Evolutionary conservation across 2,888 invertebrate species (phyloP).

Genomic region (Adelphocoris suturalis): DNA sequence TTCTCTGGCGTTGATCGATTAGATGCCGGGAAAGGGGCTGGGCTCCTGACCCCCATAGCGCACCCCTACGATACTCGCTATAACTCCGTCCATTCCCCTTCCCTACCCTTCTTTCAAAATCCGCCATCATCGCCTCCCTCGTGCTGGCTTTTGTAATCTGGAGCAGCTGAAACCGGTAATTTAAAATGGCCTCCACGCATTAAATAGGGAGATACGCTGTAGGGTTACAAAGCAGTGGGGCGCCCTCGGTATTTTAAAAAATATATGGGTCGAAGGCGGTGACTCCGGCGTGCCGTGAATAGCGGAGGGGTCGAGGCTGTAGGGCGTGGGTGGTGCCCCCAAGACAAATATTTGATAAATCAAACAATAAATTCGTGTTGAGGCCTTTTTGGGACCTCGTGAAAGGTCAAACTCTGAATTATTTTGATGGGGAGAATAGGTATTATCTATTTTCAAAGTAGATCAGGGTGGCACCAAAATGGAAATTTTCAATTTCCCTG

Average conservation of each 20-base stretch:
- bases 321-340: not conserved
- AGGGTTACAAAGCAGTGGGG: slow-evolving; percentile 4
- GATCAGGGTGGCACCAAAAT: too few species aligned
- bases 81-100: not conserved
- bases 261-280: slow-evolving; percentile 44
- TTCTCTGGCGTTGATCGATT: not conserved
- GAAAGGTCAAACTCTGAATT: too few species aligned
- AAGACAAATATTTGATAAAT: not conserved
- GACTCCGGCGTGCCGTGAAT: not conserved
- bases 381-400: not conserved
- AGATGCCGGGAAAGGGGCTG: slow-evolving; percentile 30
- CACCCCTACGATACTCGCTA: slow-evolving; percentile 4
- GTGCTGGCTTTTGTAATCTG: slow-evolving; percentile 60
- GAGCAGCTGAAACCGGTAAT: slow-evolving; percentile 70
- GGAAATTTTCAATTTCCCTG: too few species aligned
- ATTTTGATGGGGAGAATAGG: too few species aligned
- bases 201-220: slow-evolving; percentile 33
- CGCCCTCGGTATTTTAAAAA: slow-evolving; percentile 45
- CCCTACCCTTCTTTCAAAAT: not conserved
- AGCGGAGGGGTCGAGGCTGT: slow-evolving; percentile 7
- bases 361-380: not conserved
- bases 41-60: slow-evolving; percentile 41
- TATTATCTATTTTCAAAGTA: too few species aligned
- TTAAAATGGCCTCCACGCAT: slow-evolving; percentile 69
- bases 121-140: slow-evolving; percentile 62